Percentiles rank a stretch among this genome's conserved stretches.
These are phyloP conservation scores for Brassicogethes aeneus DNA, from an alignment of 2,888 invertebrate species.

Conservation along the genomic window DNA sequence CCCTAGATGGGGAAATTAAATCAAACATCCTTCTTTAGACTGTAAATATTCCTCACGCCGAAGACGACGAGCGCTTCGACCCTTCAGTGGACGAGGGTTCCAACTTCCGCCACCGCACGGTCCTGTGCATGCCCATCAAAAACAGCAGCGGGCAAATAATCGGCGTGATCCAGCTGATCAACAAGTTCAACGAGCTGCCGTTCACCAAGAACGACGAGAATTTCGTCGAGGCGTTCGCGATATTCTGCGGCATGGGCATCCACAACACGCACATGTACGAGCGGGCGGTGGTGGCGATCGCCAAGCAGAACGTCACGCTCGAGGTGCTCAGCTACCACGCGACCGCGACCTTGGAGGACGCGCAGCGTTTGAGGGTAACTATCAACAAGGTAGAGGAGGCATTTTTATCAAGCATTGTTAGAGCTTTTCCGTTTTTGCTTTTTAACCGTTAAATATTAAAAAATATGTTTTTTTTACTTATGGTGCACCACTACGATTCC, in stretches of 20 bases:
- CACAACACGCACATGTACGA: slow-evolving; percentile 97
- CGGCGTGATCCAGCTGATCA: slow-evolving; percentile 86
- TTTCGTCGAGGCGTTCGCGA: slow-evolving; percentile 91
- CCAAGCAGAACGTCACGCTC: slow-evolving; percentile 90
- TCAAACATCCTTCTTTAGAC: slow-evolving; percentile 63
- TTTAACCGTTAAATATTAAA: neutral
- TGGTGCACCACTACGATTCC: neutral
- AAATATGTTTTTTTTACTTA: neutral
- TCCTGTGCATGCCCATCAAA: slow-evolving; percentile 94
- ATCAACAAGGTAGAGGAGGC: slow-evolving; percentile 14
- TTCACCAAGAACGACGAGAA: slow-evolving; percentile 96
- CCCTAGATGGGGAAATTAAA: too few relatives aligned
- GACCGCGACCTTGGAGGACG: slow-evolving; percentile 83
- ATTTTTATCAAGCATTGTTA: slow-evolving; percentile 51
- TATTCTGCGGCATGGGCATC: slow-evolving; percentile 96
- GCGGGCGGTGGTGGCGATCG: slow-evolving; percentile 90
- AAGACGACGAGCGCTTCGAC: slow-evolving; percentile 83
- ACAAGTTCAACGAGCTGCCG: slow-evolving; percentile 83
- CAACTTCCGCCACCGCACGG: slow-evolving; percentile 78
- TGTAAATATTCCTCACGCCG: slow-evolving; percentile 84
- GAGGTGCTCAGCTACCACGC: slow-evolving; percentile 95
- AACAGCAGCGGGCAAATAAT: slow-evolving; percentile 87
- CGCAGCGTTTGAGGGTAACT: slow-evolving; percentile 74
- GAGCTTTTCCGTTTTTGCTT: neutral
- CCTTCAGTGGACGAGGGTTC: slow-evolving; percentile 74